A percentile compares a stretch with the other conserved stretches of the same genome.
These are phyloP conservation scores for Leucoptera coffeella DNA, from an alignment of 2,888 invertebrate genomes.

Conservation along the genomic window DNA sequence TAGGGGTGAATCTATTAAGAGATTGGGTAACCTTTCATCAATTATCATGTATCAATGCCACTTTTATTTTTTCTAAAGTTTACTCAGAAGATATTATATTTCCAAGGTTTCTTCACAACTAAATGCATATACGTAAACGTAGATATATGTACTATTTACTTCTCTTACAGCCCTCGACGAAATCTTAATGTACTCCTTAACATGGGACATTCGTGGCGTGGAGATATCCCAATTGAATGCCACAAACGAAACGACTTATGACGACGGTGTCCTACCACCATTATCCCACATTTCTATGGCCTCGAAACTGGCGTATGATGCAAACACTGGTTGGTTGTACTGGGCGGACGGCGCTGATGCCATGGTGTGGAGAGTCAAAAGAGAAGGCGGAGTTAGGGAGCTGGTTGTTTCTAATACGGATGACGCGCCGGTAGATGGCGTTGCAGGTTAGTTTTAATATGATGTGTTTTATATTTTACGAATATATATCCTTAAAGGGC, in stretches of 20 bases:
- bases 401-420: conserved; percentile 52
- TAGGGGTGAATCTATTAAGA: too few species aligned
- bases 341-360: conserved; percentile 80
- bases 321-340: conserved; percentile 54
- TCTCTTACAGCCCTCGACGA: conserved; percentile 51
- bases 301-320: conserved; percentile 56
- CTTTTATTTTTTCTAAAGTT: too few species aligned
- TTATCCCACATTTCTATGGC: conserved; percentile 63
- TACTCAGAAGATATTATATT: too few species aligned
- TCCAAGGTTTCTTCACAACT: too few species aligned
- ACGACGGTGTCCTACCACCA: conserved; percentile 17
- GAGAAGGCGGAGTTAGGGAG: conserved; percentile 69
- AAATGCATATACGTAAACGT: too few species aligned
- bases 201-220: conserved; percentile 70
- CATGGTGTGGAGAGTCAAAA: conserved; percentile 65
- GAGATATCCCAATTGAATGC: conserved; percentile 20
- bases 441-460: conserved; percentile 57
- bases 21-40: too few species aligned
- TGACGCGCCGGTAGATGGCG: conserved; percentile 61
- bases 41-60: too few species aligned
- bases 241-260: too few species aligned
- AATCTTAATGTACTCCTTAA: conserved; percentile 69
- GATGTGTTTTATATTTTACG: too few species aligned
- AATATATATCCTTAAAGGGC: too few species aligned
- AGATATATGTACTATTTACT: too few species aligned